phyloP scores from a whole-genome alignment of 2,888 invertebrate genomes.

The Diarsia dahlii region DNA sequence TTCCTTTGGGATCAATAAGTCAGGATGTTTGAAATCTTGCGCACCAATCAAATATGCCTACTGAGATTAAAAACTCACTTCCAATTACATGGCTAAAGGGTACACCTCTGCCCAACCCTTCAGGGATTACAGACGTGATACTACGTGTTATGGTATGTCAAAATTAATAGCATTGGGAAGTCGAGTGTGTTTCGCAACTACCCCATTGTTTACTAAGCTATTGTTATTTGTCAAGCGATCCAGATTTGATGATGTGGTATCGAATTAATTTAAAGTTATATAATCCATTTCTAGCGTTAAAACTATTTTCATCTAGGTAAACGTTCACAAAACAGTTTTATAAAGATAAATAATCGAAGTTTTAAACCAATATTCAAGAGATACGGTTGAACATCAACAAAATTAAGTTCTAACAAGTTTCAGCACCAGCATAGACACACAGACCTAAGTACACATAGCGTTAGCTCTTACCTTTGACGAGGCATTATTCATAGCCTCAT shows the following conservation, averaged over 20 bases:
- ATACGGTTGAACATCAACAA: conserved; percentile 4
- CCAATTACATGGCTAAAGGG: too few species aligned
- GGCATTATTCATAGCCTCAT: conserved; percentile 41
- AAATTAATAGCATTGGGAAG: too few species aligned
- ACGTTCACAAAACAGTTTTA: background rate
- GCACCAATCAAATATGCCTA: background rate
- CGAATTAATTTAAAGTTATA: background rate
- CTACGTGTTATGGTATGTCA: too few species aligned
- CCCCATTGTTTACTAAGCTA: background rate
- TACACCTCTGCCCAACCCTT: too few species aligned
- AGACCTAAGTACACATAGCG: conserved; percentile 47
- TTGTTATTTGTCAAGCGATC: background rate
- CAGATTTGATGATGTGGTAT: background rate
- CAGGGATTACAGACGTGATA: too few species aligned
- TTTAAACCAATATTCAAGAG: conserved; percentile 2
- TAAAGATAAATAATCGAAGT: conserved; percentile 9
- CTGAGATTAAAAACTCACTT: too few species aligned
- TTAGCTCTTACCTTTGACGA: conserved; percentile 41
- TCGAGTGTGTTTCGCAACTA: too few species aligned
- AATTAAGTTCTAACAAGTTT: conserved; percentile 29
- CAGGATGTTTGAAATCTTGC: background rate
- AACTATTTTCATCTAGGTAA: background rate
- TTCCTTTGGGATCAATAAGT: too few species aligned
- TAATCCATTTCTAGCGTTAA: background rate
- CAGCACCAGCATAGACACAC: conserved; percentile 6